Evolutionary conservation across 1,140 invertebrate genomes (phyloP).

Genomic region (Parasteatoda tepidariorum): DNA sequence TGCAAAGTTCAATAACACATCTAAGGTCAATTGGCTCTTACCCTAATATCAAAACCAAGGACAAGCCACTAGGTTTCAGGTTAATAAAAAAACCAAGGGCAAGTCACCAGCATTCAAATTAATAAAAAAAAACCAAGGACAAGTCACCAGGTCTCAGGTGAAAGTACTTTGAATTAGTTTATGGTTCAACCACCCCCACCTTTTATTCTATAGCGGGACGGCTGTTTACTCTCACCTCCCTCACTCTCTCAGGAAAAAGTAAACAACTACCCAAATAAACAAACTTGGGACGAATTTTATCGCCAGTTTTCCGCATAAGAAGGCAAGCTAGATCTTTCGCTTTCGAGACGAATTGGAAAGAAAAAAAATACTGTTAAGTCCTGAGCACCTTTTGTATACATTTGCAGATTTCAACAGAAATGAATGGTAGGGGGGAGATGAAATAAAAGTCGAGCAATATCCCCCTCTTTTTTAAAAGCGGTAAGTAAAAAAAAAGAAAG

Average conservation of each 20-base stretch:
- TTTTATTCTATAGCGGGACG: background rate
- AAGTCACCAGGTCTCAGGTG: too few relatives aligned
- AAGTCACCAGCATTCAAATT: too few relatives aligned
- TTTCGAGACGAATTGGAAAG: background rate
- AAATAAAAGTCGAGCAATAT: conserved; percentile 3
- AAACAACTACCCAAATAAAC: background rate
- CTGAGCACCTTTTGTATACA: background rate
- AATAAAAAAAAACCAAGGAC: too few relatives aligned
- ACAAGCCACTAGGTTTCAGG: too few relatives aligned
- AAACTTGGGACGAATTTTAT: background rate
- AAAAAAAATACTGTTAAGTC: too few relatives aligned
- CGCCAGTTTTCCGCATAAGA: background rate
- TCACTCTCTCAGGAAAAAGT: background rate
- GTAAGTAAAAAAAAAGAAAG: conserved; percentile 12
- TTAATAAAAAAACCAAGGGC: too few relatives aligned
- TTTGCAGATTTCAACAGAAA: background rate
- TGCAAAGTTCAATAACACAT: too few relatives aligned
- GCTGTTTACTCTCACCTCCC: background rate
- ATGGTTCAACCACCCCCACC: background rate
- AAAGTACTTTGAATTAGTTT: too few relatives aligned
- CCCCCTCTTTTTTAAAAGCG: too few relatives aligned
- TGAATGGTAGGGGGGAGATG: background rate
- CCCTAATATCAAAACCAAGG: too few relatives aligned
- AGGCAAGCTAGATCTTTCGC: background rate
- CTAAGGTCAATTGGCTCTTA: too few relatives aligned